Percentiles rank a stretch among this genome's conserved stretches.
phyloP scores from a whole-genome alignment of 2,113 vertebrate species.

The Fulica atra region DNA sequence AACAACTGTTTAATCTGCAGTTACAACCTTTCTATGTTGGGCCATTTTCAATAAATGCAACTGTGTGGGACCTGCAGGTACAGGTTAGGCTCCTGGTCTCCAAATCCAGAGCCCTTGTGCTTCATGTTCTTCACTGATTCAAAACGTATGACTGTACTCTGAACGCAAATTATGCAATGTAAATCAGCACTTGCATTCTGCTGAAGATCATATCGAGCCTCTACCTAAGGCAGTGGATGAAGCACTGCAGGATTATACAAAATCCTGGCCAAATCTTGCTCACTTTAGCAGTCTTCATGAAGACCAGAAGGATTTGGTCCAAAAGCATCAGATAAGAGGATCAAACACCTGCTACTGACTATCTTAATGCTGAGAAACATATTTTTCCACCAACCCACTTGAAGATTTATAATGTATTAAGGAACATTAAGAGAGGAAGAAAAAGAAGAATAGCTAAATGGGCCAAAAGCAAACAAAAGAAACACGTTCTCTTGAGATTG shows the following conservation, averaged over 20 bases:
- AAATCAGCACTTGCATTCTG: background rate
- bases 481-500: conserved; percentile 56
- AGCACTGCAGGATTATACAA: background rate
- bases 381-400: conserved; percentile 17
- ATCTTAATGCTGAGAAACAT: background rate
- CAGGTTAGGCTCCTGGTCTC: background rate
- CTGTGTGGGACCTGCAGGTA: background rate
- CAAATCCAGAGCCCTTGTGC: background rate
- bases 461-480: conserved; percentile 69
- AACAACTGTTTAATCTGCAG: background rate
- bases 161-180: background rate
- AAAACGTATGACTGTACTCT: accelerated
- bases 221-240: background rate
- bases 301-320: conserved; percentile 23
- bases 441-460: conserved; percentile 48
- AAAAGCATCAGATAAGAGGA: conserved; percentile 9
- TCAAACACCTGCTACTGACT: conserved; percentile 27
- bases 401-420: conserved; percentile 35
- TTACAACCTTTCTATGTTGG: background rate
- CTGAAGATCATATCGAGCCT: background rate
- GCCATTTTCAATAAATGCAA: background rate
- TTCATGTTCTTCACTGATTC: background rate
- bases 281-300: background rate
- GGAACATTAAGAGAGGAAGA: conserved; percentile 7
- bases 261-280: background rate